Base-by-base conservation (phyloP, 2,888 invertebrate genomes). In the Eupithecia subfuscata region DNA sequence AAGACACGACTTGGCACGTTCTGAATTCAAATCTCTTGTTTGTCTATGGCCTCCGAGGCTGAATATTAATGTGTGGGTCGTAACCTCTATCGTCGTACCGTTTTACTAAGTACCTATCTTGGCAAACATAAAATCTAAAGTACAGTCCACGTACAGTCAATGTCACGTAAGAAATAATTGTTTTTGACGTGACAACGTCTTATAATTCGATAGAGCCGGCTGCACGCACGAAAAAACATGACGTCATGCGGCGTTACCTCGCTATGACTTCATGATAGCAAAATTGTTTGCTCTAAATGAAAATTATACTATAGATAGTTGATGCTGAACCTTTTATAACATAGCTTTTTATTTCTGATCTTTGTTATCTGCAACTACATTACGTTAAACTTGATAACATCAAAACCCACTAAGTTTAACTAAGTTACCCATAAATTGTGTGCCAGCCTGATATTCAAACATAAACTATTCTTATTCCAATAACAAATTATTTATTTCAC, bases 21-120 rank as follows among this genome's bases (percentile, higher is more conserved):
- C 52, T 22, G 52, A 72, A 75, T 75, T 75, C 69, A 72, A 75
- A 75, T 72, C 34, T 69, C 63, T 63, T 67, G 45, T 71, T 34
- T 64, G 74, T 74, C 67, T 74, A 67, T 40, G 43, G 45, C 67
- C 67, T 71, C 74, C 70, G 67, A 43, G 34, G 60, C 34, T 45
- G 45, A n/a, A 34, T 64, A 64, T n/a, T 40, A 60, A 60, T 60
- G 56, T 56, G n/a, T 11, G 60, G 60, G 25, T 60, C 56, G 22
- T 25, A 52, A 56, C 60, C 60, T 60, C 56, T 22, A 56, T 56
- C 22, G 60, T 60, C 60, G 25, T 60, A 60, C 60, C 60, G 60
- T 60, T 60, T 60, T 60, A 25, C 25, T 22, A 11, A n/a, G 37
- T 37, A 37, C 37, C 11, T 60, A 60, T 60, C 60, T 60, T 60